phyloP scores from a whole-genome alignment of 2,888 invertebrate species.

The Lasioglossum pauxillum region DNA sequence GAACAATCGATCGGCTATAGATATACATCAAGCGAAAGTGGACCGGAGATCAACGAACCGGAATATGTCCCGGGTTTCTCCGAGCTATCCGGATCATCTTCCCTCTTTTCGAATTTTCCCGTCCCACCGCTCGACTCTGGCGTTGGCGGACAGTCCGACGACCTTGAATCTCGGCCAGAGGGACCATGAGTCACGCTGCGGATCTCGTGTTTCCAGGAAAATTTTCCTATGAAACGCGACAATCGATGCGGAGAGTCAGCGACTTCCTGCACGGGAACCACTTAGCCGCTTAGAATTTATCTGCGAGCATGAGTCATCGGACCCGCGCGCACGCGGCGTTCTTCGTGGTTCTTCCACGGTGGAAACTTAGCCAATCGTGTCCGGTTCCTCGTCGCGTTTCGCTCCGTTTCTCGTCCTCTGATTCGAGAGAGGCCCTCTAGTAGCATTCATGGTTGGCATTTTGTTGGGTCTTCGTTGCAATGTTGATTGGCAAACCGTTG shows the following conservation, averaged over 20 bases:
- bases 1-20: background rate
- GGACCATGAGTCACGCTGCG: conserved; percentile 36
- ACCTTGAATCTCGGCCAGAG: conserved; percentile 46
- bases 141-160: conserved; percentile 11
- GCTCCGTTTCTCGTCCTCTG: background rate
- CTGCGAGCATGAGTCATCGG: conserved; percentile 15
- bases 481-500: too few species aligned
- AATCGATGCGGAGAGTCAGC: conserved; percentile 34
- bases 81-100: background rate
- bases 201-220: conserved; percentile 64
- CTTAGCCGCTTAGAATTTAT: conserved; percentile 58
- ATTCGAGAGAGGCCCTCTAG: background rate
- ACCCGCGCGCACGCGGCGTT: background rate
- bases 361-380: background rate
- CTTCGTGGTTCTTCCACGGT: background rate
- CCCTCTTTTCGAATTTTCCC: background rate
- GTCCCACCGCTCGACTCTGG: background rate
- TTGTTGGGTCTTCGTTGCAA: too few species aligned
- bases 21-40: background rate
- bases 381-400: background rate
- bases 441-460: too few species aligned
- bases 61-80: background rate
- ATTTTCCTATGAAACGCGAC: conserved; percentile 68
- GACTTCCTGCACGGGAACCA: conserved; percentile 31
- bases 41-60: conserved; percentile 3